Conservation (phyloP, 2,797 vertebrate genomes). For the Buceros bicornis region DNA sequence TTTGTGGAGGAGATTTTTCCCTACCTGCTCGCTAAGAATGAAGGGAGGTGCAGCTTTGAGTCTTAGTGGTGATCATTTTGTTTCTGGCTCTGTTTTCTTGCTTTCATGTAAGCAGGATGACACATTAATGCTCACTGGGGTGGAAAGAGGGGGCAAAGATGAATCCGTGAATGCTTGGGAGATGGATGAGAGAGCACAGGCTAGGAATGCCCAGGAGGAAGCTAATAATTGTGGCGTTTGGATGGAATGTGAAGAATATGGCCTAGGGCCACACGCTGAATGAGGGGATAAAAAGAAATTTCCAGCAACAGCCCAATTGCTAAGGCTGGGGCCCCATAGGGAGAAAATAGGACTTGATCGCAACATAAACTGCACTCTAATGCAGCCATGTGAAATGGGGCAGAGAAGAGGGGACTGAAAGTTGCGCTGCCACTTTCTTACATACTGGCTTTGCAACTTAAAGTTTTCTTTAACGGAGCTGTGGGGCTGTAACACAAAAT, state of each 20-base stretch:
- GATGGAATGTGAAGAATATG: slow-evolving; percentile 67
- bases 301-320: slow-evolving; percentile 5
- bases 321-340: slow-evolving; percentile 15
- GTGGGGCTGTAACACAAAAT: not conserved
- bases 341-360: slow-evolving; percentile 38
- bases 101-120: not conserved
- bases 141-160: slow-evolving; percentile 33
- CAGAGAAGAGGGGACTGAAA: not conserved
- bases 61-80: not conserved
- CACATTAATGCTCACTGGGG: not conserved
- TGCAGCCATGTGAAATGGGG: not conserved
- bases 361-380: not conserved
- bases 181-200: slow-evolving; percentile 25
- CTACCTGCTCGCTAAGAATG: slow-evolving; percentile 12
- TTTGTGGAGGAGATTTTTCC: not conserved
- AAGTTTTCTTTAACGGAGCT: not conserved
- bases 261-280: slow-evolving; percentile 26
- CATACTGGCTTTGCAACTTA: not conserved
- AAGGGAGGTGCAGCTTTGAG: slow-evolving; percentile 3
- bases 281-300: slow-evolving; percentile 63
- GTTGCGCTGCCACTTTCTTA: not conserved
- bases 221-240: slow-evolving; percentile 52
- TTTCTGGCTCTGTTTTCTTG: slow-evolving; percentile 4
- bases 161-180: not conserved
- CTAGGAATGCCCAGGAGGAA: slow-evolving; percentile 60